Evolutionary conservation across 1,140 invertebrate species (phyloP).

Genomic region (Proales similis): DNA sequence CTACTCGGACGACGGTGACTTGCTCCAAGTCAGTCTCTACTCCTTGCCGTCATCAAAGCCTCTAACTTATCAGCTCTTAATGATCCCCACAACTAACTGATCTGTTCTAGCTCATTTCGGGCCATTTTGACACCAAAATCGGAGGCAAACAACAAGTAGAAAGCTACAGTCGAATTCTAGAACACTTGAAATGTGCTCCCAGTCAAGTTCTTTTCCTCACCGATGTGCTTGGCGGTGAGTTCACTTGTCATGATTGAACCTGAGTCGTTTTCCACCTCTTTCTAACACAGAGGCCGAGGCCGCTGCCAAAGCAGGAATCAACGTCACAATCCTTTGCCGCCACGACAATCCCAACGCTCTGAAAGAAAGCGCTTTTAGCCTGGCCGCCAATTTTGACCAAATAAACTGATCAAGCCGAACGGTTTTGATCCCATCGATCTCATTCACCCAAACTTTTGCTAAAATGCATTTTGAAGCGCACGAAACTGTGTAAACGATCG

Average conservation of each 20-base stretch:
- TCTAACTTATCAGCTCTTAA: slow-evolving; percentile 1
- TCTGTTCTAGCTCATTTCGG: slow-evolving; percentile 60
- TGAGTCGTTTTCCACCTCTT: not conserved
- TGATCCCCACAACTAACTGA: not conserved
- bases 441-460: too few species aligned
- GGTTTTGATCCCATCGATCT: too few species aligned
- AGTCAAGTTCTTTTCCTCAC: slow-evolving; percentile 32
- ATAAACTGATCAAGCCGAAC: too few species aligned
- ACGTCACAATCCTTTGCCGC: slow-evolving; percentile 7
- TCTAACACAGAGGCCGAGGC: slow-evolving; percentile 17
- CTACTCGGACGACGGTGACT: slow-evolving; percentile 67
- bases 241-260: not conserved
- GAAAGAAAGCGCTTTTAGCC: too few species aligned
- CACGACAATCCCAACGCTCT: slow-evolving; percentile 29
- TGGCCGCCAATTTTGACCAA: too few species aligned
- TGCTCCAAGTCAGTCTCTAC: slow-evolving; percentile 58
- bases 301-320: slow-evolving; percentile 3
- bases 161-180: slow-evolving; percentile 58
- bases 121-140: slow-evolving; percentile 76
- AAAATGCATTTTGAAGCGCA: too few species aligned
- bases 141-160: slow-evolving; percentile 66
- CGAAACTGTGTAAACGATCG: too few species aligned
- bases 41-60: not conserved
- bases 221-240: slow-evolving; percentile 15
- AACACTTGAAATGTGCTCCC: not conserved